phyloP scores from a whole-genome alignment of 2,888 invertebrate genomes.

The Perizoma affinitatum region DNA sequence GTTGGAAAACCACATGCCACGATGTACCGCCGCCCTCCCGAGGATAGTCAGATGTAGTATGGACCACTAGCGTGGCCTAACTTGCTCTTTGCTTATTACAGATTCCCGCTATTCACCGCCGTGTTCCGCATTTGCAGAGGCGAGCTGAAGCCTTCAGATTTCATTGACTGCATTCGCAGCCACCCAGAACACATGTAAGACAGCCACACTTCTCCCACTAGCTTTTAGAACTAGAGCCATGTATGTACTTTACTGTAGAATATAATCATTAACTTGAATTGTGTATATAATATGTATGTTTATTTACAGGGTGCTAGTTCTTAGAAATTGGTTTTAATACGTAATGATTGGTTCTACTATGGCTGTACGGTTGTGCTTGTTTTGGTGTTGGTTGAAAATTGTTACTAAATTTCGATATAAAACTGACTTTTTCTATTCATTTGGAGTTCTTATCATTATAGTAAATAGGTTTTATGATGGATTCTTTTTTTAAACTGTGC shows the following conservation, averaged over 20 bases:
- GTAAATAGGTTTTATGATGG: not conserved
- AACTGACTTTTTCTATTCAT: not conserved
- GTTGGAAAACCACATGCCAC: too few relatives aligned
- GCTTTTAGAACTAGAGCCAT: slow-evolving; percentile 47
- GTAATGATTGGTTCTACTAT: slow-evolving; percentile 53
- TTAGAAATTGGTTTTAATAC: slow-evolving; percentile 57
- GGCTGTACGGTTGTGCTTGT: slow-evolving; percentile 44
- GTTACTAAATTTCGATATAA: not conserved
- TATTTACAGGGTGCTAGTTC: slow-evolving; percentile 77
- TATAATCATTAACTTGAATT: slow-evolving; percentile 56
- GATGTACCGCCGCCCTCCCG: too few relatives aligned
- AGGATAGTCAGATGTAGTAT: too few relatives aligned
- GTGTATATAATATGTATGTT: slow-evolving; percentile 66
- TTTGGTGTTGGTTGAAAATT: slow-evolving; percentile 19
- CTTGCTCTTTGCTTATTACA: slow-evolving; percentile 64
- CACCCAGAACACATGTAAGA: slow-evolving; percentile 98
- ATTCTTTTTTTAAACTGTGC: slow-evolving; percentile 30
- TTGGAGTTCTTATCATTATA: slow-evolving; percentile 4
- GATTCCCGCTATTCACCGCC: slow-evolving; percentile 98
- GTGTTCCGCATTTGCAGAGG: slow-evolving; percentile 97
- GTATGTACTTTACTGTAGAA: slow-evolving; percentile 45
- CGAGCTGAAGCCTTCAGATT: slow-evolving; percentile 89
- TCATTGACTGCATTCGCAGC: slow-evolving; percentile 96
- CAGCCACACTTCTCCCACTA: slow-evolving; percentile 44
- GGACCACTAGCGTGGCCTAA: too few relatives aligned